These are phyloP conservation scores for Nomada ruficornis DNA, from an alignment of 2,888 invertebrate genomes.

Conservation along the genomic window DNA sequence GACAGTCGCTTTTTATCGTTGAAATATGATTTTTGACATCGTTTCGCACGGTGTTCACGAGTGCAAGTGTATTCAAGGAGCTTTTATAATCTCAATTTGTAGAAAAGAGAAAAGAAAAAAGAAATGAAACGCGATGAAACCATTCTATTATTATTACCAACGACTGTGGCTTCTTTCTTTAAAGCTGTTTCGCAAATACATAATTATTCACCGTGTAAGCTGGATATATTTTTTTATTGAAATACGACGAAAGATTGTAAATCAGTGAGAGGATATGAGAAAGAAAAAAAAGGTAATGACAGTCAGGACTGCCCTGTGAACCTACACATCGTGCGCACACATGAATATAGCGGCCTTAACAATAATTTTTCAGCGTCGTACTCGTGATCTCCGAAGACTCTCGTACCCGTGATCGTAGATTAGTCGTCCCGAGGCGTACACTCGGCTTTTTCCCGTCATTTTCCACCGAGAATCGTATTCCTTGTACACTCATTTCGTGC, in stretches of 20 bases:
- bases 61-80: not conserved
- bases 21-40: constrained; percentile 3
- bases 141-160: not conserved
- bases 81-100: not conserved
- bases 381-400: constrained; percentile 52
- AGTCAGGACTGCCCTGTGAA: not conserved
- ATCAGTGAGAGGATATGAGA: not conserved
- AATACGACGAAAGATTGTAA: not conserved
- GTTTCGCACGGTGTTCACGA: not conserved
- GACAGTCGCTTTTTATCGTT: constrained; percentile 20
- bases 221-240: constrained; percentile 14
- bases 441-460: constrained; percentile 54
- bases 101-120: not conserved
- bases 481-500: constrained; percentile 48
- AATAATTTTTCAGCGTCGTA: constrained; percentile 62
- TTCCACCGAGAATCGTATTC: constrained; percentile 56
- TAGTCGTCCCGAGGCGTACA: constrained; percentile 41
- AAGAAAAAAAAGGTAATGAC: not conserved
- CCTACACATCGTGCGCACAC: constrained; percentile 66
- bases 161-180: not conserved
- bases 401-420: constrained; percentile 53
- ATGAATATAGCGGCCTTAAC: constrained; percentile 68
- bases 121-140: not conserved
- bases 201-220: not conserved
- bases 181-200: not conserved